Evolutionary conservation across 2,888 invertebrate species (phyloP).

Genomic region (Megastigmus dorsalis): DNA sequence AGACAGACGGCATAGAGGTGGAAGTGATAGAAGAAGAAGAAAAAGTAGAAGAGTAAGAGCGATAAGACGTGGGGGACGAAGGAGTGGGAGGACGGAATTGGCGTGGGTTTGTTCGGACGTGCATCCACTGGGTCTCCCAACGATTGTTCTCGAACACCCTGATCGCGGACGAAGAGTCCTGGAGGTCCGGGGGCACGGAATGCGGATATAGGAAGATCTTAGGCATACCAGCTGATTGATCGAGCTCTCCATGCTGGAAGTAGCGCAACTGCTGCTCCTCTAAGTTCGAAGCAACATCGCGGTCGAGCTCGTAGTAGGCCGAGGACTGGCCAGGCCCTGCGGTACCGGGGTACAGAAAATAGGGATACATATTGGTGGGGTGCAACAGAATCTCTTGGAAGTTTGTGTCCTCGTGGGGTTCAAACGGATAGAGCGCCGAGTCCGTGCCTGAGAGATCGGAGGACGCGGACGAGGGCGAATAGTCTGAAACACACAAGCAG

Average conservation of each 20-base stretch:
- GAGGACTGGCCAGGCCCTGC: slow-evolving; percentile 69
- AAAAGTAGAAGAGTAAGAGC: slow-evolving; percentile 52
- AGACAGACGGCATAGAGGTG: slow-evolving; percentile 60
- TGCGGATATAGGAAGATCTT: slow-evolving; percentile 59
- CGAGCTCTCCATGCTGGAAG: slow-evolving; percentile 57
- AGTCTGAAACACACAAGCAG: slow-evolving; percentile 78
- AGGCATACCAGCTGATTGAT: slow-evolving; percentile 60
- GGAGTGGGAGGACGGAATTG: slow-evolving; percentile 56
- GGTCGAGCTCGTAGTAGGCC: slow-evolving; percentile 66
- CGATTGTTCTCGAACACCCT: slow-evolving; percentile 49
- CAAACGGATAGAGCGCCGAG: slow-evolving; percentile 77
- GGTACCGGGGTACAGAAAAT: slow-evolving; percentile 79
- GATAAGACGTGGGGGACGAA: background rate
- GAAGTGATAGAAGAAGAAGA: slow-evolving; percentile 61
- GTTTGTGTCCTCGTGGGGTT: slow-evolving; percentile 71
- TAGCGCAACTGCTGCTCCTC: slow-evolving; percentile 58
- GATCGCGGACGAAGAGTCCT: slow-evolving; percentile 39
- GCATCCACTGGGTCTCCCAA: slow-evolving; percentile 53
- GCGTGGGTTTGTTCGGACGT: slow-evolving; percentile 35
- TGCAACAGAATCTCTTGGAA: slow-evolving; percentile 78
- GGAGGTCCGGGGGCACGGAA: slow-evolving; percentile 45
- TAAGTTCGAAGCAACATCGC: slow-evolving; percentile 57
- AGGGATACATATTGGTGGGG: slow-evolving; percentile 77
- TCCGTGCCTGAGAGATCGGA: slow-evolving; percentile 77
- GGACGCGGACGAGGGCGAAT: slow-evolving; percentile 76